A percentile compares a stretch with the other conserved stretches of the same genome.
Conservation (phyloP, 2,797 vertebrate genomes). For the Tapera naevia region DNA sequence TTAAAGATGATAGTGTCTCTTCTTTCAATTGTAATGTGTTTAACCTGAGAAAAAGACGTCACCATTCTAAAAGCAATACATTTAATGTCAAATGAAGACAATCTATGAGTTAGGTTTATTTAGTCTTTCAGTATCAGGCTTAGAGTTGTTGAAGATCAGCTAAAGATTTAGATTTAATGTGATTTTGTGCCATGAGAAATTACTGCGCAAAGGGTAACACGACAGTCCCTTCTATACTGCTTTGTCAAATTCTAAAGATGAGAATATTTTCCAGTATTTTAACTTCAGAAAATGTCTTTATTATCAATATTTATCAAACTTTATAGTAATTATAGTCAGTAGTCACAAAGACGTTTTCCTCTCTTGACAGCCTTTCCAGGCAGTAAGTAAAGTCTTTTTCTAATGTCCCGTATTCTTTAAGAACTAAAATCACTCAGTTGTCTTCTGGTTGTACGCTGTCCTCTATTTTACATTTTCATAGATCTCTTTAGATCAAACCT, state of each 20-base stretch:
- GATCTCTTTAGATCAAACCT: background rate
- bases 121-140: background rate
- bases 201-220: background rate
- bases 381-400: no score
- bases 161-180: background rate
- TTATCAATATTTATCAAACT: background rate
- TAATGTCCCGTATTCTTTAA: background rate
- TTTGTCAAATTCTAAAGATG: background rate
- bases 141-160: background rate
- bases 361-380: background rate
- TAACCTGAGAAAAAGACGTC: background rate
- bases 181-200: background rate
- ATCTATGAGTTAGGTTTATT: background rate
- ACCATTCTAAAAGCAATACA: background rate
- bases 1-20: constrained; percentile 19
- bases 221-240: background rate
- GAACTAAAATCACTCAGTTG: background rate
- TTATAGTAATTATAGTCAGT: background rate
- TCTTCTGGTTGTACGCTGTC: background rate
- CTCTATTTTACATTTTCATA: background rate
- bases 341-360: background rate
- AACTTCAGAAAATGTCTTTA: background rate
- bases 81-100: background rate
- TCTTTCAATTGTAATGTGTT: constrained; percentile 3
- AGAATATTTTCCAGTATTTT: background rate